These are phyloP conservation scores for Daboia siamensis DNA, from an alignment of 2,113 vertebrate genomes.

Conservation along the genomic window DNA sequence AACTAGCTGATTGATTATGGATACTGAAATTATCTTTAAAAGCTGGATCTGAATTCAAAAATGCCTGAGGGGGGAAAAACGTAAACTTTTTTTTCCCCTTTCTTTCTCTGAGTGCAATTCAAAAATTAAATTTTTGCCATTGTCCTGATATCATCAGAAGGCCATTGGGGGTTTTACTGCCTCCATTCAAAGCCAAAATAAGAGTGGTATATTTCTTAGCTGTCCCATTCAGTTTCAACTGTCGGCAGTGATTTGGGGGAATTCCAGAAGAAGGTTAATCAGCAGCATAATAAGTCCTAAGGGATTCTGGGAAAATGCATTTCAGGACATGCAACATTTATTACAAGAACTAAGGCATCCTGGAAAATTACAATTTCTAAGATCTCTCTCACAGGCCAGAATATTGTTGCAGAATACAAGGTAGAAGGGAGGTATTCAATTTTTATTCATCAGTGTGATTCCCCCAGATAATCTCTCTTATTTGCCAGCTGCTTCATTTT, in stretches of 20 bases:
- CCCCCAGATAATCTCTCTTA: neutral
- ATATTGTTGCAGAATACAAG: neutral
- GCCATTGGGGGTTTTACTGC: neutral
- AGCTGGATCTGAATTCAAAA: neutral
- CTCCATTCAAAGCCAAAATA: neutral
- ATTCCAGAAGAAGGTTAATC: neutral
- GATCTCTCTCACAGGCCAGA: no score
- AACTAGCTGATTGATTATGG: neutral
- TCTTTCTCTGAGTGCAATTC: neutral
- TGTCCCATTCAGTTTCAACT: neutral
- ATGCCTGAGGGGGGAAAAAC: neutral
- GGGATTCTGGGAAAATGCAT: neutral
- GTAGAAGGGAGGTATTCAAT: neutral
- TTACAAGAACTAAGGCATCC: neutral
- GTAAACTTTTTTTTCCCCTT: neutral
- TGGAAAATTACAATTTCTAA: neutral
- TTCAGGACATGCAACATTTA: neutral
- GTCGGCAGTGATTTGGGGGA: neutral
- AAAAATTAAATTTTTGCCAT: neutral
- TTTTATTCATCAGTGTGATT: neutral
- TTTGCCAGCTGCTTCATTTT: neutral
- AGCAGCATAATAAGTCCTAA: neutral
- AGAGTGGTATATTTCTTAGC: neutral
- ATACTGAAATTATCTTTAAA: neutral
- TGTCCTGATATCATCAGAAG: neutral